Evolutionary conservation across 2,888 invertebrate species (phyloP).

Genomic region (Strigamia crassipes): DNA sequence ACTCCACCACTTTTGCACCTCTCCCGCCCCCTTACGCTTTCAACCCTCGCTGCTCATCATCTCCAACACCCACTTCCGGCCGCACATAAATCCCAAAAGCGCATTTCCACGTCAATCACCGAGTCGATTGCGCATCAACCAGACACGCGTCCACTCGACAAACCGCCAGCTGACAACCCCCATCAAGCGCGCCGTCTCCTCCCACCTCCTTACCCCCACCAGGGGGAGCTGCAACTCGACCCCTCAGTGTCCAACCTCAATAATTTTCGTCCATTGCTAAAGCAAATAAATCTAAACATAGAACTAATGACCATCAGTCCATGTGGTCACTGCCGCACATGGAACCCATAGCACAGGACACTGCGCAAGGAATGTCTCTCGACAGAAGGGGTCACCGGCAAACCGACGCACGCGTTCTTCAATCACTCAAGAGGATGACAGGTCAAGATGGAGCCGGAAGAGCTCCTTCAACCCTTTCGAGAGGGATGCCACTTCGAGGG

Average conservation of each 20-base stretch:
- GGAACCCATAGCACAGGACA: neutral
- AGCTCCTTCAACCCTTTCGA: constrained; percentile 1
- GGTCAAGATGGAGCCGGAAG: constrained; percentile 10
- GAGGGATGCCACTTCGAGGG: neutral
- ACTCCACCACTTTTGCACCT: no score
- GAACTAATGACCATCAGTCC: neutral
- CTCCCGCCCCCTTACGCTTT: neutral
- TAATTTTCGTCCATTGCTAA: neutral
- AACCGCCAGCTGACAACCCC: constrained; percentile 4
- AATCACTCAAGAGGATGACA: constrained; percentile 24
- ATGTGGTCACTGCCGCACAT: neutral
- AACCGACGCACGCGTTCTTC: neutral
- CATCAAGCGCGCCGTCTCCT: neutral
- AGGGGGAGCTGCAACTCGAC: neutral
- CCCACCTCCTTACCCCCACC: neutral
- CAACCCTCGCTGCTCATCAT: neutral
- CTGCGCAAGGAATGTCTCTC: neutral
- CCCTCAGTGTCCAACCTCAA: neutral
- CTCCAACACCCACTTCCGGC: neutral
- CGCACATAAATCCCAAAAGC: neutral
- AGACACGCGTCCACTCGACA: neutral
- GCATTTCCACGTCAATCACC: neutral
- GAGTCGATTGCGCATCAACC: neutral
- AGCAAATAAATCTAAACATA: neutral
- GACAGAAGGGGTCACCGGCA: neutral